Percentiles rank a stretch among this genome's conserved stretches.
These are phyloP conservation scores for Ptilodon capucinus DNA, from an alignment of 2,888 invertebrate species.

Conservation along the genomic window DNA sequence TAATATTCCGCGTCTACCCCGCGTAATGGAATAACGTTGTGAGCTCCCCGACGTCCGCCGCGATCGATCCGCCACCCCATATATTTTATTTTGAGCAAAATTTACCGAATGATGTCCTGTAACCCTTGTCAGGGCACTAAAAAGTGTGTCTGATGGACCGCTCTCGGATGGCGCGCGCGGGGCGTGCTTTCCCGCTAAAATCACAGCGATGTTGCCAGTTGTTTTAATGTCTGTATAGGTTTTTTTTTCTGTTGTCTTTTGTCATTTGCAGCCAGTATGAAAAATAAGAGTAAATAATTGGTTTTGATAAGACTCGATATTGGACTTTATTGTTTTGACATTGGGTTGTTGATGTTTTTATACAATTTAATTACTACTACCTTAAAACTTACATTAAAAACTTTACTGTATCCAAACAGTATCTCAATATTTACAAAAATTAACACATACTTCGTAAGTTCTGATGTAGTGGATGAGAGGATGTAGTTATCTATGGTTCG, in stretches of 20 bases:
- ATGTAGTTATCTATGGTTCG: too few relatives aligned
- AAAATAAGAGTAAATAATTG: not conserved
- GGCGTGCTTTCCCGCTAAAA: constrained; percentile 27
- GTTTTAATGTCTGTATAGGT: constrained; percentile 25
- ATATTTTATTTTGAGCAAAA: constrained; percentile 78
- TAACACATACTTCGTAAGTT: too few relatives aligned
- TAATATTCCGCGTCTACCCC: constrained; percentile 65
- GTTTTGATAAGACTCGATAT: too few relatives aligned
- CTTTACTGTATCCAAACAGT: too few relatives aligned
- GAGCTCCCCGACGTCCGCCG: constrained; percentile 53
- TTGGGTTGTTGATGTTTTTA: too few relatives aligned
- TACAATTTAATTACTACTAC: too few relatives aligned
- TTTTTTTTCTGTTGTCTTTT: not conserved
- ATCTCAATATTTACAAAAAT: too few relatives aligned
- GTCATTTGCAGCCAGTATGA: not conserved
- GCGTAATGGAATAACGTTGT: constrained; percentile 78
- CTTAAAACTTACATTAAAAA: too few relatives aligned
- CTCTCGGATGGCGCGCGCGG: constrained; percentile 1
- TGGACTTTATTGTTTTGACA: too few relatives aligned
- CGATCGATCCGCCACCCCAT: constrained; percentile 59
- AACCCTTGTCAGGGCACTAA: constrained; percentile 68
- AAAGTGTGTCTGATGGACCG: constrained; percentile 45
- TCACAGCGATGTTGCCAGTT: constrained; percentile 31
- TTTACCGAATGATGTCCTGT: constrained; percentile 64
- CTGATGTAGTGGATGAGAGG: too few relatives aligned